A percentile compares a stretch with the other conserved stretches of the same genome.
These are phyloP conservation scores for Eledone cirrhosa DNA, from an alignment of 2,888 invertebrate species.

Conservation along the genomic window DNA sequence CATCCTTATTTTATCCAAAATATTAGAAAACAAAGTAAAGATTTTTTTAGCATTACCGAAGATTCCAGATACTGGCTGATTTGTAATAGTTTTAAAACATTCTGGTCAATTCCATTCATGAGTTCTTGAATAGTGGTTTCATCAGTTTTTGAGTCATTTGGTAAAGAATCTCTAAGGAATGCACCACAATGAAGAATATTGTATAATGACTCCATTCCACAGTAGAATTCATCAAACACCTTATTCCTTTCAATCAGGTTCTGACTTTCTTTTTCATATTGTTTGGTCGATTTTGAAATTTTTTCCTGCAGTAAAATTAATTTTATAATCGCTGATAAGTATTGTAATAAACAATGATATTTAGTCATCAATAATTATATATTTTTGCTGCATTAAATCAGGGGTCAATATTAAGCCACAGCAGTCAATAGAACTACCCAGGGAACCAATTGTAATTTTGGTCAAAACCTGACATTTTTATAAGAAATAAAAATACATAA, in stretches of 20 bases:
- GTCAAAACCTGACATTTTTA: too few species aligned
- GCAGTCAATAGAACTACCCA: too few species aligned
- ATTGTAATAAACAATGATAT: too few species aligned
- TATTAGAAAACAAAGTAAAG: too few species aligned
- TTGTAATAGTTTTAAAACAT: conserved; percentile 74
- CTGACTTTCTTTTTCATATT: conserved; percentile 41
- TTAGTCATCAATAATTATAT: too few species aligned
- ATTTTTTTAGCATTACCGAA: conserved; percentile 42
- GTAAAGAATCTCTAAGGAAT: conserved; percentile 49
- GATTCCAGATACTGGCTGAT: conserved; percentile 51
- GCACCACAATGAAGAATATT: conserved; percentile 73
- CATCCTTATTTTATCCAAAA: too few species aligned
- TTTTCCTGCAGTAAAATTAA: conserved; percentile 36
- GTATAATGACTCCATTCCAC: conserved; percentile 68
- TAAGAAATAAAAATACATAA: too few species aligned
- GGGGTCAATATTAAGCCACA: too few species aligned
- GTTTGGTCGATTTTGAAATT: conserved; percentile 37
- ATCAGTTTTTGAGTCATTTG: conserved; percentile 73
- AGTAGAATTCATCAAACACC: conserved; percentile 63
- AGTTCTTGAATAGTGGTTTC: conserved; percentile 83
- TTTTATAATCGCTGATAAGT: too few species aligned
- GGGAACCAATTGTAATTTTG: too few species aligned
- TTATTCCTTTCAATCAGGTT: conserved; percentile 61
- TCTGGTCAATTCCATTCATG: conserved; percentile 81
- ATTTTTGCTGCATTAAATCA: too few species aligned